Base-by-base conservation (phyloP, 2,113 vertebrate genomes). In the Paraplagusia blochii region DNA sequence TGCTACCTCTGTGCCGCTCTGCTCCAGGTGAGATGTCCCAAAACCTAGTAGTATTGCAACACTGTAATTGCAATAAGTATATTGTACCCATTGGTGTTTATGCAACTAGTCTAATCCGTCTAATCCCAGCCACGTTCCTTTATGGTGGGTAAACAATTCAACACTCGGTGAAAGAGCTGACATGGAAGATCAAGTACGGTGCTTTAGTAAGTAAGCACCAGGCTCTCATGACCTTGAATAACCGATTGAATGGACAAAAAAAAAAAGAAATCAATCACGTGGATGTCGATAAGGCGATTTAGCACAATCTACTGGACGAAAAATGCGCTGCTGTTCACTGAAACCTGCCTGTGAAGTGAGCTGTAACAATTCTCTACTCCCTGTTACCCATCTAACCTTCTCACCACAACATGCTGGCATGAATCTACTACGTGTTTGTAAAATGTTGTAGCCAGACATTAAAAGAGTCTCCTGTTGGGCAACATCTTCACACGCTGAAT, bases 1-100 rank as follows among this genome's bases (percentile, higher is more conserved):
- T 91, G 94, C 75, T 99, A 96, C 71, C 85, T 99, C 74, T 80
- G 71, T 8, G 95, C 95, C 48, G 91, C 93, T 63, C 56, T 98
- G 52, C 48, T 95, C 2, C 97, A 98, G 95, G 97, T 99, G 78
- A 88, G 43, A 16, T 11, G 9, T 19, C 2, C 8, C n/a, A 1
- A 44, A 5, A 11, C 14, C 1, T 6, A 15, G 15, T 3, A 49
- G 2, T n/a, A n/a, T n/a, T n/a, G n/a, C n/a, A n/a, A n/a, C n/a
- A n/a, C n/a, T n/a, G n/a, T n/a, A n/a, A n/a, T n/a, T n/a, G n/a
- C n/a, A n/a, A n/a, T n/a, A n/a, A n/a, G n/a, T n/a, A n/a, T n/a
- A n/a, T n/a, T n/a, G n/a, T n/a, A n/a, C n/a, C n/a, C n/a, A n/a
- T n/a, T n/a, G n/a, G n/a, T n/a, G n/a, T n/a, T n/a, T n/a, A n/a